These are phyloP conservation scores for Halichoeres trimaculatus DNA, from an alignment of 2,113 vertebrate genomes.

Conservation along the genomic window DNA sequence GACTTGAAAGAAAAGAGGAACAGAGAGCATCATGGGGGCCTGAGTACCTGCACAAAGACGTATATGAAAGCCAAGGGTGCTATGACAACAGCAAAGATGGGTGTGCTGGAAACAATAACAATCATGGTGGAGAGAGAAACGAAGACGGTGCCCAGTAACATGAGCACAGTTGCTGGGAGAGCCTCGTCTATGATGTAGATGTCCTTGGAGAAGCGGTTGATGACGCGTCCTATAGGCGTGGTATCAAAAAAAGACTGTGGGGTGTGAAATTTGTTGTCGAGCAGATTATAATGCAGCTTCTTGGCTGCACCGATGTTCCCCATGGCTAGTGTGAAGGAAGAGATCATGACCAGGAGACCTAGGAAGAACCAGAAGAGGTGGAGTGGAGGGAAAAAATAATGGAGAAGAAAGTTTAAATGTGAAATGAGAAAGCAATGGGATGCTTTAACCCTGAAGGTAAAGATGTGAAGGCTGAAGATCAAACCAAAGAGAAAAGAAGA, in stretches of 20 bases:
- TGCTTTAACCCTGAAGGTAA: constrained; percentile 25
- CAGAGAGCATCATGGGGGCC: constrained; percentile 2
- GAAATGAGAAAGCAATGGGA: neutral
- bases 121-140: constrained; percentile 89
- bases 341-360: constrained; percentile 91
- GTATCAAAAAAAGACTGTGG: constrained; percentile 97
- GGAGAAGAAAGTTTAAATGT: constrained; percentile 21
- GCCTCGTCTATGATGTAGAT: constrained; percentile 92
- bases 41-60: constrained; percentile 90
- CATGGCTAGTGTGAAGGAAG: constrained; percentile 88
- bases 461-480: constrained; percentile 20
- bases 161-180: constrained; percentile 87
- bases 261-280: constrained; percentile 91
- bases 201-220: constrained; percentile 98
- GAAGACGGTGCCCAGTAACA: constrained; percentile 90
- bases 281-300: constrained; percentile 86
- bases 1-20: constrained; percentile 2
- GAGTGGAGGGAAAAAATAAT: constrained; percentile 20
- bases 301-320: constrained; percentile 88
- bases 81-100: constrained; percentile 88
- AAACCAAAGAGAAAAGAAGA: neutral
- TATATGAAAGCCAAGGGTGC: constrained; percentile 88
- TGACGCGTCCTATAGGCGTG: constrained; percentile 92
- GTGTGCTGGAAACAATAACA: constrained; percentile 90
- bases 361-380: constrained; percentile 52